Percentiles rank a stretch among this genome's conserved stretches.
These are phyloP conservation scores for Phyto melanocephala DNA, from an alignment of 2,888 invertebrate genomes.

Conservation along the genomic window DNA sequence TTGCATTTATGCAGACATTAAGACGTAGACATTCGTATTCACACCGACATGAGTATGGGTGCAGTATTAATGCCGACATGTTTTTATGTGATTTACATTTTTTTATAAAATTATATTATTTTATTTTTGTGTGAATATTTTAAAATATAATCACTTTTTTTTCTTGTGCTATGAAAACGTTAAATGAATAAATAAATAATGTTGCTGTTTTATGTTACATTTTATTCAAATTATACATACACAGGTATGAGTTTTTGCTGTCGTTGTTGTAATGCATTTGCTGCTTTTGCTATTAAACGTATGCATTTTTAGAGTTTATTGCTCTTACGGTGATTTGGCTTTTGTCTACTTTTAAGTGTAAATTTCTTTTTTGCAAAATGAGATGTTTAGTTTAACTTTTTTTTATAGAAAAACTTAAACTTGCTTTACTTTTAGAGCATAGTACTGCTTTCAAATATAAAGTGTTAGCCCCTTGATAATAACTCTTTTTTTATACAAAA, in stretches of 20 bases:
- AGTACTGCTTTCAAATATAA: no score
- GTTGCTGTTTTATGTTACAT: slow-evolving; percentile 28
- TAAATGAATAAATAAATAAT: slow-evolving; percentile 46
- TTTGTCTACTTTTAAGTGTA: background rate
- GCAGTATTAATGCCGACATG: slow-evolving; percentile 25
- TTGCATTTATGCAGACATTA: background rate
- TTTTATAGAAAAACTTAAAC: no score
- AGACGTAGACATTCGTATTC: background rate
- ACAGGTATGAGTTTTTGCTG: no score
- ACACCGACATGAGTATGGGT: background rate
- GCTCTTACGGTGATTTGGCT: slow-evolving; percentile 28
- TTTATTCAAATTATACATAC: slow-evolving; percentile 22
- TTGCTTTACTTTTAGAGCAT: no score
- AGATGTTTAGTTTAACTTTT: background rate
- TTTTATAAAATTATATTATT: background rate
- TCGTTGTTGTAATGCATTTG: slow-evolving; percentile 5
- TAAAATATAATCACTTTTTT: background rate
- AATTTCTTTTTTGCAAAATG: background rate
- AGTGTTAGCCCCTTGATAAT: no score
- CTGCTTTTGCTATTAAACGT: background rate
- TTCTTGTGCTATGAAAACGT: background rate
- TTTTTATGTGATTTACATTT: slow-evolving; percentile 41
- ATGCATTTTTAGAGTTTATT: slow-evolving; percentile 49
- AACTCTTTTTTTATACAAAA: no score
- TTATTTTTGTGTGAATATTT: background rate